A percentile compares a stretch with the other conserved stretches of the same genome.
Conservation (phyloP, 1,140 invertebrate species). For the Scaptomyza pallida region DNA sequence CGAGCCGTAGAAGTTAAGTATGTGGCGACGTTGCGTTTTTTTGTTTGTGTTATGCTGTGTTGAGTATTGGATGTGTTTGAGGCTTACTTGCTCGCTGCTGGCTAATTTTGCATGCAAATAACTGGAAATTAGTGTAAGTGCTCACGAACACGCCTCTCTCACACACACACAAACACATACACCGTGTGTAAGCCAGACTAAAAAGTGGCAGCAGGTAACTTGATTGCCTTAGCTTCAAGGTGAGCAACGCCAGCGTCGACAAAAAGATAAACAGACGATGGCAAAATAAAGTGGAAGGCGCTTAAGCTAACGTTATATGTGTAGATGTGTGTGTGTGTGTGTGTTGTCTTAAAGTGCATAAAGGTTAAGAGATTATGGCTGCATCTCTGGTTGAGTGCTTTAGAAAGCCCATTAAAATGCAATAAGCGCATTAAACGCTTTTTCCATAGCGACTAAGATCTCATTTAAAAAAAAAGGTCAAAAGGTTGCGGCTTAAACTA, state of each 20-base stretch:
- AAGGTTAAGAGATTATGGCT: slow-evolving; percentile 20
- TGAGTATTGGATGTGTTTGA: slow-evolving; percentile 15
- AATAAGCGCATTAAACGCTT: slow-evolving; percentile 66
- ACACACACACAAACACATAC: slow-evolving; percentile 9
- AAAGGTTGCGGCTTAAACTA: neutral
- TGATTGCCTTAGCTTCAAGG: slow-evolving; percentile 18
- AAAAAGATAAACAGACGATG: slow-evolving; percentile 68
- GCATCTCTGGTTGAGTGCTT: slow-evolving; percentile 48
- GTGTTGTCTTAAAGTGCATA: slow-evolving; percentile 29
- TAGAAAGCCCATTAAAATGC: slow-evolving; percentile 64
- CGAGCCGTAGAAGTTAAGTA: slow-evolving; percentile 13
- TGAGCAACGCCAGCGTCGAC: slow-evolving; percentile 38
- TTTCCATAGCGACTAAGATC: slow-evolving; percentile 41
- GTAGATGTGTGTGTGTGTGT: slow-evolving; percentile 10
- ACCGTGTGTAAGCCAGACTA: no score
- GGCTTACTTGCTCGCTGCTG: slow-evolving; percentile 34
- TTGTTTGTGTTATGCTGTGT: slow-evolving; percentile 13
- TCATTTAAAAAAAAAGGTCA: slow-evolving; percentile 37
- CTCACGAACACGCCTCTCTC: slow-evolving; percentile 74
- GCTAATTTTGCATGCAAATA: slow-evolving; percentile 81
- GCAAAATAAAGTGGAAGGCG: slow-evolving; percentile 68
- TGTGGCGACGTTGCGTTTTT: slow-evolving; percentile 11
- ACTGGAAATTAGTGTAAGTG: slow-evolving; percentile 81
- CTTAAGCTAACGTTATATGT: slow-evolving; percentile 38
- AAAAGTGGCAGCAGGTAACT: neutral